Evolutionary conservation across 2,797 vertebrate species (phyloP).

Genomic region (Brachymystax lenok): DNA sequence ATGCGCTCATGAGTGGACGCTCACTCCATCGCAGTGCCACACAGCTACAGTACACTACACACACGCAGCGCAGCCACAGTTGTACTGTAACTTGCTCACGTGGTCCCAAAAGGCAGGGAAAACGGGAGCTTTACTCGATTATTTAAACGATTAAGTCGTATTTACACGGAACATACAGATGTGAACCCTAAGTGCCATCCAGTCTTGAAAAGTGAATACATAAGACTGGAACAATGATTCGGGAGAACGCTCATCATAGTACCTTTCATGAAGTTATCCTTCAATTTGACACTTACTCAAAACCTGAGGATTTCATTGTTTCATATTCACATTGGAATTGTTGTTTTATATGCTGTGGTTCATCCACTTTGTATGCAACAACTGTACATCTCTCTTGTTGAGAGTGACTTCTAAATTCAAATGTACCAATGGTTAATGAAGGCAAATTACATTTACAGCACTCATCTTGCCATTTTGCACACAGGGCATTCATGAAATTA

Average conservation of each 20-base stretch:
- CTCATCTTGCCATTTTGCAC: background rate
- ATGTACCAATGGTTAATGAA: too few relatives aligned
- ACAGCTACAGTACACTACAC: background rate
- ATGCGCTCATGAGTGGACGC: conserved; percentile 33
- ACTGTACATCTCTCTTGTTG: too few relatives aligned
- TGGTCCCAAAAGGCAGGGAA: conserved; percentile 9
- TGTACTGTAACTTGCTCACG: background rate
- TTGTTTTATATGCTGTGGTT: too few relatives aligned
- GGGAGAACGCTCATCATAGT: background rate
- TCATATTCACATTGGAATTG: too few relatives aligned
- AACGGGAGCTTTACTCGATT: conserved; percentile 24
- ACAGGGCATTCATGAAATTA: background rate
- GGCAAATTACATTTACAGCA: background rate
- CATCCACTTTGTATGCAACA: too few relatives aligned
- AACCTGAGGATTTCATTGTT: too few relatives aligned
- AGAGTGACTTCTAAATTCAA: too few relatives aligned
- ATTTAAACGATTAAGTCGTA: conserved; percentile 33
- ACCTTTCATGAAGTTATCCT: background rate
- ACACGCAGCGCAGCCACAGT: background rate
- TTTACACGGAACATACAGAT: conserved; percentile 23
- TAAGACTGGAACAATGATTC: background rate
- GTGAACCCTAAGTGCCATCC: conserved; percentile 12
- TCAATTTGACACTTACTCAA: background rate
- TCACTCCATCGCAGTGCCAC: conserved; percentile 4
- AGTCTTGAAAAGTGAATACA: conserved; percentile 3